Evolutionary conservation across 2,888 invertebrate genomes (phyloP), one percentile per base, ranked within the genome.

Genomic region (Ethmia dodecea): DNA sequence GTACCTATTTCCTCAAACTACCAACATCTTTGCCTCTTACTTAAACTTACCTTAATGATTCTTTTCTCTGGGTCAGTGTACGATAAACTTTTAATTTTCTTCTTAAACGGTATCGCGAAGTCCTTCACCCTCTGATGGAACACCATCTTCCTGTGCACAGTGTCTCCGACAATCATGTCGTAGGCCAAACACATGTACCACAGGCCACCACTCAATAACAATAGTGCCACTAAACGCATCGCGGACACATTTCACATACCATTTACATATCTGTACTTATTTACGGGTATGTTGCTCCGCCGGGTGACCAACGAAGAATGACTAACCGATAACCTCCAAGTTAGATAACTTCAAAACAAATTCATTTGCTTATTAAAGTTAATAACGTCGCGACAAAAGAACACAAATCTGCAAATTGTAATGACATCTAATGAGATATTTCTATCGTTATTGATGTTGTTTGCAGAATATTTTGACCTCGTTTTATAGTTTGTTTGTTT

Each of bases 121-220:
- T 83, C 80, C 50, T 86, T 86, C 14, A 84, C 64, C 47, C 86
- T 73, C 44, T 84, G 76, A 39, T 86, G 84, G 49, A 80, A 84
- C 37, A 86, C 77, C 84, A 86, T 81, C 59, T 86, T 86, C 42
- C 76, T 68, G 44, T 81, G 84, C 44, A 86, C 80, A 1, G 74
- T 81, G 43, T 86, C 84, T 28, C 84, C 84, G 12, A 75, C 53
- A 38, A 84, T 77, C 86, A 86, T 86, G 45, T 86, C 84, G 61
- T 52, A 67, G 38, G 61, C 52, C 42, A 53, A 56, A 60, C 64
- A 69, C 58, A 63, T 57, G 48, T 61, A 63, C 54, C 60, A 49
- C 49, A 63, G 48, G 43, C n/a, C 55, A 50, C 36, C 59, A 32
- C 36, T 68, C 43, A 43, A 69, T 45, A 43, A 40, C 28, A 3